Conservation (phyloP, 2,888 invertebrate species). For the Pseudolycoriella hygida region DNA sequence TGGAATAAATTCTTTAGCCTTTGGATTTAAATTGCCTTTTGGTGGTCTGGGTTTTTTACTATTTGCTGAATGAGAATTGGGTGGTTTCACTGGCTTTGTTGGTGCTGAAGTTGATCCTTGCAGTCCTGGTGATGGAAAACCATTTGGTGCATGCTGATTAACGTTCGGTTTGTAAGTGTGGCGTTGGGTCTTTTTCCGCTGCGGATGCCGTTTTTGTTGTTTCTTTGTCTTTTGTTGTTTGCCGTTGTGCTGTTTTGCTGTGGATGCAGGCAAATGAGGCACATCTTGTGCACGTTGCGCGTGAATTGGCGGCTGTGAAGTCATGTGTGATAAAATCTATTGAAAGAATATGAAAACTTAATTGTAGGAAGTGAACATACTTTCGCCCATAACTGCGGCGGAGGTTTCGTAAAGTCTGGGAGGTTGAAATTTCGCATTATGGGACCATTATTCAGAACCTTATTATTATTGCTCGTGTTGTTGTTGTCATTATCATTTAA, state of each 20-base stretch:
- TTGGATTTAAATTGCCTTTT: constrained; percentile 73
- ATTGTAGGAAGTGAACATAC: background rate
- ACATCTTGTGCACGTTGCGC: constrained; percentile 15
- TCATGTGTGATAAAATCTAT: constrained; percentile 5
- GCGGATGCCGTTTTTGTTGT: constrained; percentile 8
- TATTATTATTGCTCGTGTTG: constrained; percentile 6
- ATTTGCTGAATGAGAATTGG: constrained; percentile 12
- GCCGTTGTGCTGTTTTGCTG: constrained; percentile 5
- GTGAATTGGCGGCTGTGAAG: constrained; percentile 20
- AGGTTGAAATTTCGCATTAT: constrained; percentile 22
- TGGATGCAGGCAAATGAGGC: constrained; percentile 7
- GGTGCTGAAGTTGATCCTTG: background rate
- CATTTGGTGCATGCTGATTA: background rate
- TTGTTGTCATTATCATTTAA: constrained; percentile 19
- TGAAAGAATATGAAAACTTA: background rate
- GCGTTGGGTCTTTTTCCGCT: background rate
- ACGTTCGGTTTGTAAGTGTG: background rate
- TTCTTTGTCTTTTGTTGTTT: constrained; percentile 1
- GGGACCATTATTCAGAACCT: constrained; percentile 19
- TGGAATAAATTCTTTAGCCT: constrained; percentile 73
- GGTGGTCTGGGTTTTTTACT: constrained; percentile 7
- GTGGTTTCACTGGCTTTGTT: constrained; percentile 9
- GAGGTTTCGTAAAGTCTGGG: constrained; percentile 17
- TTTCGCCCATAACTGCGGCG: constrained; percentile 1
- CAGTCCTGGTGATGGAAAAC: background rate